Evolutionary conservation across 2,797 vertebrate species (phyloP), one percentile per base, ranked within the genome.

Genomic region (Taenioides sp.): DNA sequence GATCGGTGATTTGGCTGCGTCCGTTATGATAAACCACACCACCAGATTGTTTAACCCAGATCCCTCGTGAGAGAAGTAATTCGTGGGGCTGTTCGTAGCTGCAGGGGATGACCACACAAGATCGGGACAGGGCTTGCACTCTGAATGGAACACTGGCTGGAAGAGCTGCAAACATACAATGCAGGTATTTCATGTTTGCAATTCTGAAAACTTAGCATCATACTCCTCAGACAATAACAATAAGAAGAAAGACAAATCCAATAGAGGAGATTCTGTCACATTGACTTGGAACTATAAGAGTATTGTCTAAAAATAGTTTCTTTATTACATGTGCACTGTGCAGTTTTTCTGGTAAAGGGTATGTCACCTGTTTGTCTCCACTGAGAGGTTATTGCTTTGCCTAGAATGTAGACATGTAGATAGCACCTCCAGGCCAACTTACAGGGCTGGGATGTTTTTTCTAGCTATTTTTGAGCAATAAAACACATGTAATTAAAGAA

Each of bases 71-170:
- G 18, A 85, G 12, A 1, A 7, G 16, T 12, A 20, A 16, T 0
- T 76, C 49, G 0, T 62, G 67, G 3, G 20, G 1, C 0, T 66
- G 11, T 10, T 81, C 67, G 43, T 91, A 88, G 72, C 63, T 84
- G 75, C 91, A 92, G 0, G 91, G 90, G 64, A 92, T 89, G 66
- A 92, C 88, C 71, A 92, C 90, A 77, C 88, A 91, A 50, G 91
- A 92, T n/a, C 22, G 14, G 2, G 73, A 76, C 72, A 92, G 73
- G 11, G 88, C 91, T 0, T 0, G 84, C 67, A 90, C 76, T 69
- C 63, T 87, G 65, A 79, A 75, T 12, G 74, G 81, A 7, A 92
- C 88, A 0, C 86, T 67, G 2, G 84, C 91, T 43, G 70, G 49
- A 17, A 69, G 60, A 47, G 62, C 91, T 92, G 71, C 16, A n/a